phyloP scores from a whole-genome alignment of 2,113 vertebrate species.

The Corvus cornix region DNA sequence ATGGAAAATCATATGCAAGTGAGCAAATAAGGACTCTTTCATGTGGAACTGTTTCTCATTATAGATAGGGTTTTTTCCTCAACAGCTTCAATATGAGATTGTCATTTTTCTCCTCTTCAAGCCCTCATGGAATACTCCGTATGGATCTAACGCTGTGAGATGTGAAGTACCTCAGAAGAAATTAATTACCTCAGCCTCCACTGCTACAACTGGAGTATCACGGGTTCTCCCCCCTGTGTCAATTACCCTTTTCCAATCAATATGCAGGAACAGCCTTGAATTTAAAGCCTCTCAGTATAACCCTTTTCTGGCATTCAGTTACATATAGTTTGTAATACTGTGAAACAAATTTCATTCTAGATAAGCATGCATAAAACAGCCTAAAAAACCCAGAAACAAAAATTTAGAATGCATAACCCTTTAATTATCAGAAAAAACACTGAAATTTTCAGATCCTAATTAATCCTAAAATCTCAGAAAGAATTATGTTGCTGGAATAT shows the following conservation, averaged over 20 bases:
- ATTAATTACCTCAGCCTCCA: constrained; percentile 3
- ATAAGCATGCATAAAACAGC: background rate
- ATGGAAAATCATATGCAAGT: background rate
- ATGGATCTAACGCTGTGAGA: background rate
- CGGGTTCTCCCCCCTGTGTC: background rate
- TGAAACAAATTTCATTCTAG: background rate
- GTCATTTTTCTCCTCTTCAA: background rate
- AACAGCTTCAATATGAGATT: background rate
- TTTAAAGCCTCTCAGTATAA: background rate
- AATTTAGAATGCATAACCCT: background rate
- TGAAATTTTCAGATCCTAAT: background rate
- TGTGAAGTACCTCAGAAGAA: background rate
- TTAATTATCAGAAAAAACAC: background rate
- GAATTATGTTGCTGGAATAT: background rate
- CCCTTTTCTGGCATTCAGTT: background rate
- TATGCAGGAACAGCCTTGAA: background rate
- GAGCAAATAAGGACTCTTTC: background rate
- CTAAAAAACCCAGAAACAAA: background rate
- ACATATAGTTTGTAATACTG: background rate
- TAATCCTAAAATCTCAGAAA: background rate
- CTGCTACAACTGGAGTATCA: background rate
- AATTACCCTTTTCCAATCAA: background rate
- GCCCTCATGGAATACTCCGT: background rate
- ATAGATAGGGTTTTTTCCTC: background rate
- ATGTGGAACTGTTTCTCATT: constrained; percentile 18